These are phyloP conservation scores for Noctuana brunneofusca DNA, from an alignment of 2,888 invertebrate genomes.

Conservation along the genomic window DNA sequence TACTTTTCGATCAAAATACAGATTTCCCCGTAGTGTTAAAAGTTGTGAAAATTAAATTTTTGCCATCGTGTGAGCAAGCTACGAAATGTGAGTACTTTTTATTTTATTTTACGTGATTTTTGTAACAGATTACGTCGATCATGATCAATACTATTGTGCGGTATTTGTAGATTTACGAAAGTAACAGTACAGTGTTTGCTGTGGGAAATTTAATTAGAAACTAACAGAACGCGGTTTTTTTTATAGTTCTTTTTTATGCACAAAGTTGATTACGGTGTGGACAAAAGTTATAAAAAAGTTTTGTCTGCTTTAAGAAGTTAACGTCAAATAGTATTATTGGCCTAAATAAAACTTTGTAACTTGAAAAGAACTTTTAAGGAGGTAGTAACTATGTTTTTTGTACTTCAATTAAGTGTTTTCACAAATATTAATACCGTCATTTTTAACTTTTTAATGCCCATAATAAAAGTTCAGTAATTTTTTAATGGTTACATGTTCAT, in stretches of 20 bases:
- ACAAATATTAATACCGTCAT: not conserved
- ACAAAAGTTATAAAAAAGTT: slow-evolving; percentile 2
- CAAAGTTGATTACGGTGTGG: not conserved
- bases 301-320: not conserved
- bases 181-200: slow-evolving; percentile 37
- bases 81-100: slow-evolving; percentile 47
- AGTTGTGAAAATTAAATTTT: slow-evolving; percentile 31
- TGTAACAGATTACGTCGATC: slow-evolving; percentile 44
- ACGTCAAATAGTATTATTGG: not conserved
- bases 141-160: slow-evolving; percentile 56
- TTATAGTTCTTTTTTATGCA: not conserved
- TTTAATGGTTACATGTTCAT: not conserved
- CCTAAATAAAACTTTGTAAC: slow-evolving; percentile 1
- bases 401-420: too few species aligned
- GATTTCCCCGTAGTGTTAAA: slow-evolving; percentile 21
- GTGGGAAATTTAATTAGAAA: slow-evolving; percentile 23
- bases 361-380: not conserved
- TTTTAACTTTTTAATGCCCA: not conserved
- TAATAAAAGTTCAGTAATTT: not conserved
- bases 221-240: slow-evolving; percentile 19
- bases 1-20: slow-evolving; percentile 44
- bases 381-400: too few species aligned
- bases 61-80: slow-evolving; percentile 40
- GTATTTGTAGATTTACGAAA: slow-evolving; percentile 35
- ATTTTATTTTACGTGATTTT: slow-evolving; percentile 34